Evolutionary conservation across 2,797 vertebrate species (phyloP).

Genomic region (Epinephelus malabaricus): DNA sequence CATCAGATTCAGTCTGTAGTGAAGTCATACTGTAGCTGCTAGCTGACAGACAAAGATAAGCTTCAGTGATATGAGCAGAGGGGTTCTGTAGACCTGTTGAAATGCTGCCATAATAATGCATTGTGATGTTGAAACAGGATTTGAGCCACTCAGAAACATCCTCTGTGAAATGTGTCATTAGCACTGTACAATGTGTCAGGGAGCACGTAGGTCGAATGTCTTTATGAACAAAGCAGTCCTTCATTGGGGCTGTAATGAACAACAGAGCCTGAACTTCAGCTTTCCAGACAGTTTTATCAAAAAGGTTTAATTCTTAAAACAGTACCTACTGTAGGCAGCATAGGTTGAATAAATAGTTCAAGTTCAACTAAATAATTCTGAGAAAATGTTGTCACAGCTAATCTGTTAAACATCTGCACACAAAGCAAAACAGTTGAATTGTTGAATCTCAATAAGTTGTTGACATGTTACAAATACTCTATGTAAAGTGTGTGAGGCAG

Average conservation of each 20-base stretch:
- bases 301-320: too few relatives aligned
- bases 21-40: slow-evolving; percentile 15
- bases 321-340: too few relatives aligned
- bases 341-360: too few relatives aligned
- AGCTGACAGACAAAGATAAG: slow-evolving; percentile 48
- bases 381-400: too few relatives aligned
- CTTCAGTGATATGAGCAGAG: slow-evolving; percentile 25
- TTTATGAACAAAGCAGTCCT: not conserved
- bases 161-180: not conserved
- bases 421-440: too few relatives aligned
- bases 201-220: not conserved
- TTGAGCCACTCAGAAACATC: slow-evolving; percentile 11
- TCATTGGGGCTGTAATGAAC: not conserved
- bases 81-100: slow-evolving; percentile 32
- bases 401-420: too few relatives aligned
- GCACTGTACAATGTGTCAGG: slow-evolving; percentile 1
- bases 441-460: too few relatives aligned
- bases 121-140: slow-evolving; percentile 29
- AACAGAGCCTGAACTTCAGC: not conserved
- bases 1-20: slow-evolving; percentile 36
- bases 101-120: slow-evolving; percentile 29
- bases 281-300: not conserved
- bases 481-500: too few relatives aligned
- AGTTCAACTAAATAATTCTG: too few relatives aligned
- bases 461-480: too few relatives aligned